Percentiles rank a stretch among this genome's conserved stretches.
phyloP scores from a whole-genome alignment of 2,797 vertebrate species.

The Hippocampus kuda region DNA sequence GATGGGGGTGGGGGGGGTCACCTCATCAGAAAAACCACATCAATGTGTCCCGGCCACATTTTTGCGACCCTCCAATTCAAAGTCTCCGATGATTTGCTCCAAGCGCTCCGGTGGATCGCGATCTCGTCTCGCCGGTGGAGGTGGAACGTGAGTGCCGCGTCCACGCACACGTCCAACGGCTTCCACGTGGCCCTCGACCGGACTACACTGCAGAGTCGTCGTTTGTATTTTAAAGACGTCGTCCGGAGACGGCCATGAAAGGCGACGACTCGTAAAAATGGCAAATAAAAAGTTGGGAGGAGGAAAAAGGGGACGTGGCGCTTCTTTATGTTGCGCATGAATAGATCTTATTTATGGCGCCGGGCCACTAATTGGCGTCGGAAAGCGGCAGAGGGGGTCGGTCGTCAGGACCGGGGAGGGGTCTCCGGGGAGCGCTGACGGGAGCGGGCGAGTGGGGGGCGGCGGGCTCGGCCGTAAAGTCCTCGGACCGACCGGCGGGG shows the following conservation, averaged over 20 bases:
- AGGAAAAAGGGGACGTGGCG: neutral
- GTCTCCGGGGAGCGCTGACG: slow-evolving; percentile 40
- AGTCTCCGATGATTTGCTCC: no score
- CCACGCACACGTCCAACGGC: no score
- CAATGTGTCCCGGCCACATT: no score
- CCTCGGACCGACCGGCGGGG: slow-evolving; percentile 15
- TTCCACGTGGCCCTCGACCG: no score
- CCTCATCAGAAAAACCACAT: no score
- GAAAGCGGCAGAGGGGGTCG: slow-evolving; percentile 38
- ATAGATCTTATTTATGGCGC: slow-evolving; percentile 3
- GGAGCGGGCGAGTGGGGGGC: slow-evolving; percentile 21
- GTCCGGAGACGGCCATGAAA: neutral
- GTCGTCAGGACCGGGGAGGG: slow-evolving; percentile 34
- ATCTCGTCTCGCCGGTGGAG: no score
- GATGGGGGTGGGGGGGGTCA: no score
- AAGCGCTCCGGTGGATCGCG: no score
- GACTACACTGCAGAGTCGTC: neutral
- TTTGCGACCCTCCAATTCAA: no score
- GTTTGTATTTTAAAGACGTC: neutral
- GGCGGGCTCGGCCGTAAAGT: slow-evolving; percentile 45
- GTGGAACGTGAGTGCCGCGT: no score
- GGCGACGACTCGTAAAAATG: neutral
- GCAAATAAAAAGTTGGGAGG: slow-evolving; percentile 1
- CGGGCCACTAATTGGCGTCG: neutral
- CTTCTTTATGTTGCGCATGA: neutral